Percentiles rank a stretch among this genome's conserved stretches.
These are phyloP conservation scores for Temnothorax nylanderi DNA, from an alignment of 1,140 invertebrate genomes.

Conservation along the genomic window DNA sequence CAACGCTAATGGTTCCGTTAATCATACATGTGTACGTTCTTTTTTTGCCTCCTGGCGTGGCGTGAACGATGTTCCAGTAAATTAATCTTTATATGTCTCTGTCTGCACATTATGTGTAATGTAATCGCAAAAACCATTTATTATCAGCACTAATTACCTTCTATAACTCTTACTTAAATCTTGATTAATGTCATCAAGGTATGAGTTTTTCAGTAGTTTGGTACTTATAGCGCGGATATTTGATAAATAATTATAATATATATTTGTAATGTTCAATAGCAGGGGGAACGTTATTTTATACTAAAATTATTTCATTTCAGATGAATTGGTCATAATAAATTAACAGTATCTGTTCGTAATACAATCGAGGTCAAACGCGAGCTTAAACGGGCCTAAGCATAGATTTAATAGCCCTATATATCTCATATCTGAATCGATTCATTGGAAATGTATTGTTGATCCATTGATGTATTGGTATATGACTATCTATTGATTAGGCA, in stretches of 20 bases:
- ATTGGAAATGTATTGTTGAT: slow-evolving; percentile 10
- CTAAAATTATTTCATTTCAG: neutral
- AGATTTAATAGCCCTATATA: neutral
- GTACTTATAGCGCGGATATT: neutral
- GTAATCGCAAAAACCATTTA: neutral
- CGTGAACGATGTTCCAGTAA: neutral
- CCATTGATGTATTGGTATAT: too few relatives aligned
- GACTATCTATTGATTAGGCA: neutral
- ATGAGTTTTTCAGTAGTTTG: neutral
- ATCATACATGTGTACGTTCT: slow-evolving; percentile 10
- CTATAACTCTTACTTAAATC: too few relatives aligned
- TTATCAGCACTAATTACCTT: neutral
- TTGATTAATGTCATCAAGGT: neutral
- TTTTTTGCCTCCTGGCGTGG: neutral
- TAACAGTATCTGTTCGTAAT: neutral
- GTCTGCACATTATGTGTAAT: neutral
- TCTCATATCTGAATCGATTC: slow-evolving; percentile 4
- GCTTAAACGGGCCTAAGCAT: neutral
- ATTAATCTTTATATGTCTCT: neutral
- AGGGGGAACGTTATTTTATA: neutral
- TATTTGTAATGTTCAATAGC: neutral
- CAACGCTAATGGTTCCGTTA: slow-evolving; percentile 38
- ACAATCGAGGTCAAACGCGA: neutral
- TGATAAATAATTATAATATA: neutral
- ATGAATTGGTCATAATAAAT: neutral